Evolutionary conservation across 2,113 vertebrate species (phyloP), one percentile per base, ranked within the genome.

Genomic region (Brachyhypopomus occidentalis): DNA sequence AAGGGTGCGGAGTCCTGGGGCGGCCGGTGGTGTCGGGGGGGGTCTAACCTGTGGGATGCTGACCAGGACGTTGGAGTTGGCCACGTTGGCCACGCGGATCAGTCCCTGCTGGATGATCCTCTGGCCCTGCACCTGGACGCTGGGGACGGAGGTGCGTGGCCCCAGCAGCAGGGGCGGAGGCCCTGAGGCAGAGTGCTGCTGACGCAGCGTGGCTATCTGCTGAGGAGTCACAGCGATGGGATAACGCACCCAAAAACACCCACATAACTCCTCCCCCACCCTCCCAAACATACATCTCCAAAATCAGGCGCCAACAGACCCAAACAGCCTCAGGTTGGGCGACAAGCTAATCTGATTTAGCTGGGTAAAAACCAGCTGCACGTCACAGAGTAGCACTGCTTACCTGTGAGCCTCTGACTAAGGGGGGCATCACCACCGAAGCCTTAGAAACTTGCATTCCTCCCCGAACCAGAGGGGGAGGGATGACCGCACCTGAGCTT

Each of bases 31-130:
- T 19, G 5, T 3, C 5, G 6, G 14, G 45, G n/a, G 16, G 25
- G 16, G 5, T 27, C 17, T 78, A 17, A 94, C 92, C 92, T 92
- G 92, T 0, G 96, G 94, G 92, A 98, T 96, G 87, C 96, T 99
- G 89, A 99, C 97, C 0, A 99, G 94, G 86, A 97, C 91, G 84
- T 95, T 96, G 79, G 96, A 92, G 82, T 91, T 99, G 88, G 96
- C 92, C 45, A 99, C 96, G 0, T 95, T 99, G 90, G 97, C 95
- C 19, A 99, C 96, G 0, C 98, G 95, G 88, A 99, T 98, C 79
- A 99, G 94, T 20, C 98, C 98, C 91, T 99, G 97, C 90, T 98
- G 97, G 90, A 99, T 98, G 87, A 98, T 97, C 20, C 96, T 90
- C 92, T 98, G 97, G 76, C 97, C 98, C 93, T 98, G 98, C 62